Base-by-base conservation (phyloP, 2,888 invertebrate genomes). In the Amphipyra tragopoginis region DNA sequence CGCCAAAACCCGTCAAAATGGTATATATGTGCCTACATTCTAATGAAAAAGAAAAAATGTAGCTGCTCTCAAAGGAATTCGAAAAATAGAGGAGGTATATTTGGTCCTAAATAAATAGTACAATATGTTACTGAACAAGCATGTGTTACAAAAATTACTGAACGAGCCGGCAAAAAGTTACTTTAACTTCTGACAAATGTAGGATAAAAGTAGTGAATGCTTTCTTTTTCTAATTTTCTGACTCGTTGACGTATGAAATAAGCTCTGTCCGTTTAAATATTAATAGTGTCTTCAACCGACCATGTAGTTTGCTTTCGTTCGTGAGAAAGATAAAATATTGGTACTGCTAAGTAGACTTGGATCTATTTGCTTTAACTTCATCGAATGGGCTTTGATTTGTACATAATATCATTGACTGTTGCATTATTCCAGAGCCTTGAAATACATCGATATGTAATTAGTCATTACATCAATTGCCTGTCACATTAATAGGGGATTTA, bases 171-270 rank as follows among this genome's bases (percentile, higher is more conserved):
- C 48, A 42, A 40, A 10, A 44, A 38, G 29, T 39, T 38, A 3
- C 26, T 38, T 21, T 74, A 33, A 61, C 49, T 69, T 47, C 29
- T 44, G 33, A 47, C 47, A 59, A 76, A 71, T 44, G 67, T 65
- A 26, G 26, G 13, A 43, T 49, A 51, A 43, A 42, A 61, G 60
- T 64, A 72, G 53, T 49, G 51, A 67, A 61, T 45, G 42, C 56
- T 60, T 63, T 62, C 57, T 73, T 77, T 71, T 75, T 82, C 42
- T 84, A 82, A 88, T 88, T 88, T 88, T 87, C 86, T 85, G 85
- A 83, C 58, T 75, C 88, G 78, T 63, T 84, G 88, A 84, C 77
- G 81, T 82, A 84, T 82, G 84, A 86, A 88, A 88, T 86, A 83
- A 82, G 83, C 72, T 72, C 55, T 73, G 50, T 61, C 65, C 71